phyloP scores from a whole-genome alignment of 92 coral and sea anemone genomes.

The Meandrina meandrites region DNA sequence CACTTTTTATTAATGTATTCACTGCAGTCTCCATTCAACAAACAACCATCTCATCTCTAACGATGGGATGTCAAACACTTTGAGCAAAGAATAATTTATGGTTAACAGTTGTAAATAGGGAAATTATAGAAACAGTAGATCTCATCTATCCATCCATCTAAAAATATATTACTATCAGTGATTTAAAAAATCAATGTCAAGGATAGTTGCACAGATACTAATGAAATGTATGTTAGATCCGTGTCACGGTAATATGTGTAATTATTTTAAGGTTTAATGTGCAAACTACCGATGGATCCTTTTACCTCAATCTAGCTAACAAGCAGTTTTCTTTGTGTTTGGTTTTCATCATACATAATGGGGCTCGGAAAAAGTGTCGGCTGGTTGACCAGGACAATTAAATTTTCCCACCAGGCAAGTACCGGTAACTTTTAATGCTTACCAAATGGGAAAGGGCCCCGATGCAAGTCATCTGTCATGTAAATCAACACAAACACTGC shows the following conservation, averaged over 20 bases:
- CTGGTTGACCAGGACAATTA: no score
- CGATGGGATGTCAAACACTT: slow-evolving; percentile 31
- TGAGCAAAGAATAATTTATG: slow-evolving; percentile 1
- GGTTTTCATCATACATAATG: not conserved
- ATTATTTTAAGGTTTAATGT: not conserved
- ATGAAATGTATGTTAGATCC: not conserved
- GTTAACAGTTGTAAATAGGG: slow-evolving; percentile 31
- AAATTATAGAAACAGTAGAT: slow-evolving; percentile 1
- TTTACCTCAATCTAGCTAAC: not conserved
- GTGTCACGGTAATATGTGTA: not conserved
- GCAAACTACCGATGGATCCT: not conserved
- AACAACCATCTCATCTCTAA: slow-evolving; percentile 26
- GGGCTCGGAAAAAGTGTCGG: not conserved
- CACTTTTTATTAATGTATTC: not conserved
- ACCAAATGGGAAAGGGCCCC: no score
- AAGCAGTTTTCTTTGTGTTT: not conserved
- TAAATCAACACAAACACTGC: no score
- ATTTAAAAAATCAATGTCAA: not conserved
- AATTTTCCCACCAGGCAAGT: no score
- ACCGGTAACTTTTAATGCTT: no score
- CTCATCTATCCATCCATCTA: slow-evolving; percentile 7
- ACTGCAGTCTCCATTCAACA: not conserved
- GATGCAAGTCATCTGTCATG: no score
- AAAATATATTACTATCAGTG: not conserved
- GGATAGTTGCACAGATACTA: not conserved